Base-by-base conservation (phyloP, 1,140 invertebrate genomes). In the Hetaerina americana region DNA sequence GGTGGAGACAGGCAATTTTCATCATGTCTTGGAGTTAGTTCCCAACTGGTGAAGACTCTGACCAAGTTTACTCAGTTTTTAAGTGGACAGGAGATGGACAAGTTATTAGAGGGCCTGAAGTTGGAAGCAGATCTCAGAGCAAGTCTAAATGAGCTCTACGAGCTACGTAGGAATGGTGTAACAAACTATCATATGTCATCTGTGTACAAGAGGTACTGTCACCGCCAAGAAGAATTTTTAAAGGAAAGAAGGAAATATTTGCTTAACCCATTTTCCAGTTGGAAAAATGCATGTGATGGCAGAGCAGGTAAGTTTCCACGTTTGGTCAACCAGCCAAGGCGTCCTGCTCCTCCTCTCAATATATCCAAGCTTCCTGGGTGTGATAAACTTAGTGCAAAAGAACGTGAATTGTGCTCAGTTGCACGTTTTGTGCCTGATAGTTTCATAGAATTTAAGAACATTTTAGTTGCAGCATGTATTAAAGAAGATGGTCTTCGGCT, bases 291-390 rank as follows among this genome's bases (percentile, higher is more conserved):
- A 8, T 25, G 25, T 6, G 67, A 24, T n/a, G 69, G 27, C 72
- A 68, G 29, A 67, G 27, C 22, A n/a, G 67, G 18, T 26, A 66
- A 68, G 18, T 31, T 69, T 70, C 18, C 10, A 15, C 18, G 26
- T 24, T 31, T 26, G 66, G 24, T 72, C 76, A 75, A 76, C 26
- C 70, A 25, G 29, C 24, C 69, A 0, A 75, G 82, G 28, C 79
- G 77, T 73, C 28, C 76, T 31, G 83, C 88, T 31, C 86, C 88
- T 0, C 90, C 91, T 12, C 80, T 96, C 25, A 88, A 92, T 70
- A 90, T 95, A 75, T 76, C 85, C 71, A 90, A 90, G 71, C 79
- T 95, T 69, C 92, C 92, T 15, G 89, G 90, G 0, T 95, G 89
- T 78, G 88, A 92, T 24, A 88, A 89, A 75, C 80, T 97, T n/a